These are phyloP conservation scores for Drosophila tani DNA, from an alignment of 1,140 invertebrate species.

Conservation along the genomic window DNA sequence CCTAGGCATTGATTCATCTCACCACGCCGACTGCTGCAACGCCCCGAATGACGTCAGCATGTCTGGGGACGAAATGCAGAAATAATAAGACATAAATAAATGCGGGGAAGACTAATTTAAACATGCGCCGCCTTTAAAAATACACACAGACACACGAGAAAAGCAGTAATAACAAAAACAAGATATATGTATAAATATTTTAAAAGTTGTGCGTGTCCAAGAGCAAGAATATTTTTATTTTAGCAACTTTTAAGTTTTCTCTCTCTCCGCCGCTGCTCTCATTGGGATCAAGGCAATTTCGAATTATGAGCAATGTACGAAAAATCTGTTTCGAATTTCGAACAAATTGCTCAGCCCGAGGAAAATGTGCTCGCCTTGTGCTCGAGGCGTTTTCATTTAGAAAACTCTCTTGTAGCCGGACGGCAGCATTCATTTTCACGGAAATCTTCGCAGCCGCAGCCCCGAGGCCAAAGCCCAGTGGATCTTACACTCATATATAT, in stretches of 20 bases:
- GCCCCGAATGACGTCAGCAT: conserved; percentile 51
- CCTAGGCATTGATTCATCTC: conserved; percentile 36
- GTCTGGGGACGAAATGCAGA: conserved; percentile 40
- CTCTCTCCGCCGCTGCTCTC: conserved; percentile 41
- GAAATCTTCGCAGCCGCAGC: conserved; percentile 80
- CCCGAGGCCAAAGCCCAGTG: conserved; percentile 68
- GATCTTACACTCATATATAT: conserved; percentile 53
- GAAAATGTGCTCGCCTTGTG: conserved; percentile 24
- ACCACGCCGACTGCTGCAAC: conserved; percentile 35
- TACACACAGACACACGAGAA: conserved; percentile 8
- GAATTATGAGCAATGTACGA: conserved; percentile 60
- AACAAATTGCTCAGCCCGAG: conserved; percentile 35
- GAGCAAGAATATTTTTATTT: conserved; percentile 31
- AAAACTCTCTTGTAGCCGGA: conserved; percentile 82
- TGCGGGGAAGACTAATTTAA: conserved; percentile 36
- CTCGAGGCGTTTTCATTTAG: conserved; percentile 71
- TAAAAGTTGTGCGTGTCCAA: conserved; percentile 48
- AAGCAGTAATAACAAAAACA: conserved; percentile 22
- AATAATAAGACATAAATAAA: conserved; percentile 42
- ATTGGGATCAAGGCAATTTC: conserved; percentile 56
- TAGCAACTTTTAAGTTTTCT: conserved; percentile 37
- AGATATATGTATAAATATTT: conserved; percentile 6
- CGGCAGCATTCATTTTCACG: conserved; percentile 83
- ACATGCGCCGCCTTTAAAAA: conserved; percentile 46
- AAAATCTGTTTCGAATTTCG: conserved; percentile 65